Evolutionary conservation across 1,140 invertebrate genomes (phyloP), one percentile per base, ranked within the genome.

Genomic region (Tetragnatha versicolor): DNA sequence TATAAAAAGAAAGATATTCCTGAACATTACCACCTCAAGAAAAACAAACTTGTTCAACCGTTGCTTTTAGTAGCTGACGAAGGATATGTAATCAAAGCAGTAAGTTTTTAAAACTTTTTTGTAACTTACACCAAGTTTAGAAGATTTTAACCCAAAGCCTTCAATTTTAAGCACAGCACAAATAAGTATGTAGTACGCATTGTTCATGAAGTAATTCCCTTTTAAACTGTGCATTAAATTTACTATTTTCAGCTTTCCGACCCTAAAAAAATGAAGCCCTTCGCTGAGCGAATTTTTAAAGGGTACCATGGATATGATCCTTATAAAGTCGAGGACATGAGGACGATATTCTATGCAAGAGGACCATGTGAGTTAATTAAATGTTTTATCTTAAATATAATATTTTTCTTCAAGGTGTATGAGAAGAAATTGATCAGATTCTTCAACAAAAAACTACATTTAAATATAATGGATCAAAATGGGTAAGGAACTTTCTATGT

Each of bases 1-100:
- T 91, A 88, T 81, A 86, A 84, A 79, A 89, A 88, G 80, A 81
- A 87, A 25, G 87, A 90, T n/a, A 87, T 90, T 75, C 88, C 88
- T 31, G 82, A 88, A 31, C 84, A 86, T 66, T 91, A 88, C 85
- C 88, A 91, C 82, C 91, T 90, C 73, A 87, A 85, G 68, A 88
- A 90, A 45, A 90, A 90, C 82, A 81, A 83, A 31, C 83, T 91
- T 65, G 84, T 91, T n/a, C 88, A 88, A 27, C 87, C 89, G 3
- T 89, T 91, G 80, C 83, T 90, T 68, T 81, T 89, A 0, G 83
- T 89, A 35, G 89, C 90, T 2, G 87, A 91, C 82, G 80, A 86
- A 37, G 88, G 88, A 49, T 90, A 89, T 37, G 70, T 60, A 10
- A 82, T 82, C 27, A 73, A 79, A 68, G 65, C 78, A 20, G 81